Percentiles rank a stretch among this genome's conserved stretches.
Conservation (phyloP, 1,140 invertebrate genomes). For the Drosophila pallidifrons region DNA sequence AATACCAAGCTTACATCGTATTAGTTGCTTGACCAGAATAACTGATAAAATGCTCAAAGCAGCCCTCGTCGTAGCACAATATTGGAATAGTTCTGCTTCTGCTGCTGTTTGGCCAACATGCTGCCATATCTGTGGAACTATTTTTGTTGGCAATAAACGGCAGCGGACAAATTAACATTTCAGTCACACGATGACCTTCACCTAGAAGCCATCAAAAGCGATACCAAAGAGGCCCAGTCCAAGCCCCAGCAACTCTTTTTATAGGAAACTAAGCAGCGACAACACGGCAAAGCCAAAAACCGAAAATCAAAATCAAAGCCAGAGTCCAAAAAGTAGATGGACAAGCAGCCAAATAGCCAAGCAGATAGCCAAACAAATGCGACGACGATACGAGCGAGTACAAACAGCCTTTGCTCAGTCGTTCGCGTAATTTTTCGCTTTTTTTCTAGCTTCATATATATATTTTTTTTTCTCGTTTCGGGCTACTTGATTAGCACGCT, state of each 20-base stretch:
- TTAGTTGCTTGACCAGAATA: no score
- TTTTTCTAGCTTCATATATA: background rate
- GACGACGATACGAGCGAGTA: slow-evolving; percentile 2
- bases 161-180: slow-evolving; percentile 68
- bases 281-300: slow-evolving; percentile 17
- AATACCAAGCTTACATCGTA: no score
- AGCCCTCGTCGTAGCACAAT: no score
- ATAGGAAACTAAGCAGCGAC: slow-evolving; percentile 40
- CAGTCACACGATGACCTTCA: slow-evolving; percentile 78
- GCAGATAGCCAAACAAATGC: slow-evolving; percentile 37
- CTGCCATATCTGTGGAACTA: slow-evolving; percentile 48
- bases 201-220: slow-evolving; percentile 76
- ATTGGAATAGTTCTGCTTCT: no score
- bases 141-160: slow-evolving; percentile 33
- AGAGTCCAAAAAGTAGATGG: slow-evolving; percentile 34
- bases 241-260: slow-evolving; percentile 21
- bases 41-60: no score
- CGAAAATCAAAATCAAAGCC: slow-evolving; percentile 50
- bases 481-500: slow-evolving; percentile 78
- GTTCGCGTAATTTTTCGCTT: slow-evolving; percentile 68
- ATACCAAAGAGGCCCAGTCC: slow-evolving; percentile 56
- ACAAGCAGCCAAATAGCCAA: slow-evolving; percentile 39
- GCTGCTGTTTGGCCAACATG: background rate
- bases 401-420: slow-evolving; percentile 62
- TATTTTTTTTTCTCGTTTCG: slow-evolving; percentile 36